Evolutionary conservation across 2,797 vertebrate genomes (phyloP), one percentile per base, ranked within the genome.

Genomic region (Phalloptychus januarius): DNA sequence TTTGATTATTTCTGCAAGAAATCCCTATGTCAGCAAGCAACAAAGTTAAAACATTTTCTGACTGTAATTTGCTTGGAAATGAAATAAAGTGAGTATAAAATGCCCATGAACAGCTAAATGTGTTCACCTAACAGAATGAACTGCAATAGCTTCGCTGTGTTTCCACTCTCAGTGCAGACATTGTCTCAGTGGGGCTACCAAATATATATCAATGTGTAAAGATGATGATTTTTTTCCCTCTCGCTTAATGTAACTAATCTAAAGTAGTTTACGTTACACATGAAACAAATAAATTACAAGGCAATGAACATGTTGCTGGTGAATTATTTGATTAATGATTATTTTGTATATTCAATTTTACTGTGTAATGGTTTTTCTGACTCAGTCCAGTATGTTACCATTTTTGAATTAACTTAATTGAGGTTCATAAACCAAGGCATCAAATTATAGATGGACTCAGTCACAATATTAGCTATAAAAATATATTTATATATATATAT

Each of bases 401-500:
- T 72, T 52, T 83, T 74, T 44, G 76, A 50, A 58, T 88, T 48
- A 88, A 84, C 73, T 79, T 72, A 83, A 86, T 79, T 77, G 42
- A 76, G 70, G 75, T 74, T 86, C 70, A 76, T 87, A 89, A 90
- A 91, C 74, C 83, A 89, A 91, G 82, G 83, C 85, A 85, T 92
- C 82, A 92, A 94, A 93, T 92, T 75, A 93, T 83, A 92, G 82
- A 90, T 90, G 91, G 89, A 92, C 81, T 82, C 84, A 88, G 81
- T 92, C 92, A 93, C 89, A 93, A 88, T 94, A 93, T 93, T 88
- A 92, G 90, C 94, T 96, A 96, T 93, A 96, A 96, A 96, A 96
- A 96, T 96, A 96, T 93, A 96, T 92, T 93, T 95, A 94, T 94
- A 96, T 93, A 94, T 94, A 94, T 95, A 95, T 96, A 86, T 95